Conservation (phyloP, 2,797 vertebrate genomes). For the Acanthopagrus latus region DNA sequence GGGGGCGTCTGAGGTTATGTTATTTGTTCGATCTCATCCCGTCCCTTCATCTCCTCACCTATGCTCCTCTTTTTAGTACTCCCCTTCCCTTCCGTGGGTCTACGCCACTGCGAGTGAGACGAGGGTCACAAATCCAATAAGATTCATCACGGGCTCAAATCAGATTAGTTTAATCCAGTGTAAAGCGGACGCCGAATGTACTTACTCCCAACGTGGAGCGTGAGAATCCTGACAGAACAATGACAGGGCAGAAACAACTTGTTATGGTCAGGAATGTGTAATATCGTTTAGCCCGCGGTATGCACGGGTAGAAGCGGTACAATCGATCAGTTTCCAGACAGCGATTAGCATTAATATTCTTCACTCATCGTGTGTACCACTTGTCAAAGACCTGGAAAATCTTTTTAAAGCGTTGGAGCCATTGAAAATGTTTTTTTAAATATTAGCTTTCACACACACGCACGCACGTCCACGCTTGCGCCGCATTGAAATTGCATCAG, state of each 20-base stretch:
- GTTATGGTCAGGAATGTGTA: conserved; percentile 1
- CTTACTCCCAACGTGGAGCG: conserved; percentile 36
- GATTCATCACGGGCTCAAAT: conserved; percentile 72
- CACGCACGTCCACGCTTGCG: too few species aligned
- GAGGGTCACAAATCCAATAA: conserved; percentile 74
- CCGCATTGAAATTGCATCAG: too few species aligned
- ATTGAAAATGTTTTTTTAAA: too few species aligned
- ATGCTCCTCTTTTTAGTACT: conserved; percentile 42
- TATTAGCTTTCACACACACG: too few species aligned
- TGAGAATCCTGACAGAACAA: conserved; percentile 43
- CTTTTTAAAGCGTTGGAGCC: neutral
- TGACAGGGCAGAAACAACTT: conserved; percentile 34
- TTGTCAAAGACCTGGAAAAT: conserved; percentile 19
- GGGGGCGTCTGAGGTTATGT: conserved; percentile 45
- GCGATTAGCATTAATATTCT: neutral
- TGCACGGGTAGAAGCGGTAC: neutral
- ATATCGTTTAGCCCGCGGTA: neutral
- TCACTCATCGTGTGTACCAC: neutral
- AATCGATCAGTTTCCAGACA: conserved; percentile 11
- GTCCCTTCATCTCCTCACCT: conserved; percentile 48
- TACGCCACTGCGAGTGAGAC: conserved; percentile 43
- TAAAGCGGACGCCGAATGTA: conserved; percentile 52
- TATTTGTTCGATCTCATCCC: conserved; percentile 52
- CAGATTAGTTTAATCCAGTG: conserved; percentile 75
- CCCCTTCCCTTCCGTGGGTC: conserved; percentile 33